Evolutionary conservation across 2,797 vertebrate species (phyloP).

Genomic region (Enteromius viviparus): DNA sequence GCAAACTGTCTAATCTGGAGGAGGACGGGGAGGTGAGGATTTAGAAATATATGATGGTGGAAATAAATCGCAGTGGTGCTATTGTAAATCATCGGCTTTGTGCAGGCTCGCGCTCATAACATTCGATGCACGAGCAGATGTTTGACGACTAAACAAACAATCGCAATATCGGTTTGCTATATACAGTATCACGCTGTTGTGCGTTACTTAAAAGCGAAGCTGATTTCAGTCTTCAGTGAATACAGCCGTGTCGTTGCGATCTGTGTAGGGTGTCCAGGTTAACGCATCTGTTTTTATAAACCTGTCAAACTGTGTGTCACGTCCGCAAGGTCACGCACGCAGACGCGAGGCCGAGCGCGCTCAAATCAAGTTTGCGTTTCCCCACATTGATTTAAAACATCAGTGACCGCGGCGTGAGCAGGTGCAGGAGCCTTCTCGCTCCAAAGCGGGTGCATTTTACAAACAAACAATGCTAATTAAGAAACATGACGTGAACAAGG

Average conservation of each 20-base stretch:
- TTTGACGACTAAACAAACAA: neutral
- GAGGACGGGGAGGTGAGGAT: slow-evolving; percentile 77
- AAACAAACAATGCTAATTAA: neutral
- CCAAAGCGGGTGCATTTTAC: neutral
- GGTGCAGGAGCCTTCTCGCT: neutral
- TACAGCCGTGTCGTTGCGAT: neutral
- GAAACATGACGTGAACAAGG: neutral
- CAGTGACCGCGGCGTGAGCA: neutral
- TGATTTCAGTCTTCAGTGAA: neutral
- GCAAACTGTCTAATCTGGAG: slow-evolving; percentile 77
- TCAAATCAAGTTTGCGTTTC: slow-evolving; percentile 7
- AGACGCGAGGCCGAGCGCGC: slow-evolving; percentile 25
- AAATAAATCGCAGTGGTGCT: neutral
- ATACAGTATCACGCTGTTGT: neutral
- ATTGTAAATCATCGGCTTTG: neutral
- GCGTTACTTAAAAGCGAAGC: neutral
- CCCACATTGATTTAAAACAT: neutral
- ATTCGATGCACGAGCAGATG: neutral
- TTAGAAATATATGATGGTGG: neutral
- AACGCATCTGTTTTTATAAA: slow-evolving; percentile 6
- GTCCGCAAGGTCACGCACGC: slow-evolving; percentile 40
- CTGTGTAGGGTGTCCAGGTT: neutral
- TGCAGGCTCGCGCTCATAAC: neutral
- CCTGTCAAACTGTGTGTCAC: slow-evolving; percentile 41
- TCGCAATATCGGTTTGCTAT: neutral